Evolutionary conservation across 1,140 invertebrate genomes (phyloP), one percentile per base, ranked within the genome.

Genomic region (Drosophila saltans): DNA sequence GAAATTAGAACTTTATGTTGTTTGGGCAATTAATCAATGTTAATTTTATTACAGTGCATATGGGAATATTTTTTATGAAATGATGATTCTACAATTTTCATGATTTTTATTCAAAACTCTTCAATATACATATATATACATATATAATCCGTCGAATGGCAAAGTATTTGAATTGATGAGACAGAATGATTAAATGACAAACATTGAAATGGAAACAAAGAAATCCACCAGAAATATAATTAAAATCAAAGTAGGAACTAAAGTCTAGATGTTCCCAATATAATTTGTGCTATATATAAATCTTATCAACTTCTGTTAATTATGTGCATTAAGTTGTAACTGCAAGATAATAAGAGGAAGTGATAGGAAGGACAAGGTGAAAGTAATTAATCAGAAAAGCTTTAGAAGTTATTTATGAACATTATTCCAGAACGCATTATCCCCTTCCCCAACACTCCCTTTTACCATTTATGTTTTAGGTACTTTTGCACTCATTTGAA

Each of bases 331-430:
- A 11, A 40, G 39, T 40, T 40, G 36, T 39, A 39, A 40, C 8
- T 52, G 45, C 21, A 26, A 10, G 21, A 8, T 16, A 16, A 16
- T 2, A 6, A 0, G 28, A 30, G 28, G 4, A 0, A 30, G 0
- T 30, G 28, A 4, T 0, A 1, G 8, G 30, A 8, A 2, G 10
- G 10, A 6, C 10, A 24, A n/a, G 16, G 41, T 7, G 41, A 11
- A 62, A 61, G 55, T 41, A 61, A 74, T 67, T 77, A 77, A 77
- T 77, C 74, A 70, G 55, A 26, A 65, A 72, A 68, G 71, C 66
- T 77, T 76, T 69, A 26, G 66, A 77, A 77, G 71, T 77, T 77
- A 77, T 77, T 77, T 77, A 77, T 77, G 74, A 77, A 39, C 57
- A 59, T 39, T 40, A 52, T 52, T 52, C 2, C 45, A 3, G 7